These are phyloP conservation scores for Trachythela sp. DNA, from an alignment of 64 coral and sea anemone species.

Conservation along the genomic window DNA sequence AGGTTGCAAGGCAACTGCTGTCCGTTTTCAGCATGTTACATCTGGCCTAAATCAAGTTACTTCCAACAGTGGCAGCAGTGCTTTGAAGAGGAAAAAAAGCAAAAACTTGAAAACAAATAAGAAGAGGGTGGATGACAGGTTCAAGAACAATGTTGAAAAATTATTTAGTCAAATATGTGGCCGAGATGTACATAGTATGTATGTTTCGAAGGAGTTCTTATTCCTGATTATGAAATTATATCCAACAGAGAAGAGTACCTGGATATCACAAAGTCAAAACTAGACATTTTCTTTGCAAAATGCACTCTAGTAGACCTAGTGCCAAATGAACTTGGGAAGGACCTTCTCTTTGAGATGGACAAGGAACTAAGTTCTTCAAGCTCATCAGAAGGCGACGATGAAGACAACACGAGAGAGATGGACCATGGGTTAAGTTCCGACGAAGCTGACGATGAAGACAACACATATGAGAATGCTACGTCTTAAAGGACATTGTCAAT, in stretches of 20 bases:
- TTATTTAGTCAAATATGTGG: slow-evolving; percentile 31
- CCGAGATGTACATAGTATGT: background rate
- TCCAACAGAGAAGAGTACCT: slow-evolving; percentile 38
- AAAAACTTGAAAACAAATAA: slow-evolving; percentile 26
- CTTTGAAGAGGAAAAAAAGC: slow-evolving; percentile 26
- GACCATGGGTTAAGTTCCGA: background rate
- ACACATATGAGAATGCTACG: background rate
- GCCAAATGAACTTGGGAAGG: slow-evolving; percentile 25
- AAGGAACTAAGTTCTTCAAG: slow-evolving; percentile 4
- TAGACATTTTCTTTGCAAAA: slow-evolving; percentile 33
- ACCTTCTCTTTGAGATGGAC: slow-evolving; percentile 5
- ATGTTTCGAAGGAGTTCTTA: slow-evolving; percentile 21
- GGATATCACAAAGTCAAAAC: slow-evolving; percentile 36
- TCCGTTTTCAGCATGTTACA: slow-evolving; percentile 13
- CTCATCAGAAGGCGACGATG: background rate
- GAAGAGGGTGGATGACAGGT: slow-evolving; percentile 24
- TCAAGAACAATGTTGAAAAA: slow-evolving; percentile 40
- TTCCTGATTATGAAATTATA: slow-evolving; percentile 39
- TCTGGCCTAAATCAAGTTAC: background rate
- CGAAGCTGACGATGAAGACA: background rate
- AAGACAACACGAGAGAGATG: no score
- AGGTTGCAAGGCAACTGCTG: slow-evolving; percentile 23
- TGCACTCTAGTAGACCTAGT: slow-evolving; percentile 23
- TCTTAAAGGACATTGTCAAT: background rate
- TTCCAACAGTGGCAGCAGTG: background rate